These are phyloP conservation scores for Eira barbara DNA, from an alignment of 2,113 vertebrate species.

Conservation along the genomic window DNA sequence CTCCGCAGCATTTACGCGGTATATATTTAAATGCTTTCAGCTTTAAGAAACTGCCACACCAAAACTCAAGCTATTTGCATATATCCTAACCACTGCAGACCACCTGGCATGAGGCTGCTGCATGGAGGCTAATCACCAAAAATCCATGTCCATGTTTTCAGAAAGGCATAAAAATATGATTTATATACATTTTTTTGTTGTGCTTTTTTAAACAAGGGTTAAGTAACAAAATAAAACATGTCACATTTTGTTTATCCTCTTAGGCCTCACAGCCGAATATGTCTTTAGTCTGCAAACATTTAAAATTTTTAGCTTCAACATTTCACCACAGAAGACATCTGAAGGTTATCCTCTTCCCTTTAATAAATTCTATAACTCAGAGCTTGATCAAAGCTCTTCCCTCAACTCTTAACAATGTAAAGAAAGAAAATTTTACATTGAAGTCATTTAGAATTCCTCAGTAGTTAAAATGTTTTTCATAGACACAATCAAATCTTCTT, in stretches of 20 bases:
- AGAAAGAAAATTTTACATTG: slow-evolving; percentile 85
- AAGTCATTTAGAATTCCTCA: slow-evolving; percentile 84
- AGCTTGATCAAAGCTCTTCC: slow-evolving; percentile 85
- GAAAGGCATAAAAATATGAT: slow-evolving; percentile 80
- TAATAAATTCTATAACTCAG: slow-evolving; percentile 85
- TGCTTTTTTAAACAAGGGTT: slow-evolving; percentile 81
- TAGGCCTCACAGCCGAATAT: slow-evolving; percentile 77
- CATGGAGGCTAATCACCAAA: slow-evolving; percentile 69
- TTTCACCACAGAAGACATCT: slow-evolving; percentile 89
- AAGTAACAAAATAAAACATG: slow-evolving; percentile 87
- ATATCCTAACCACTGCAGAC: slow-evolving; percentile 58
- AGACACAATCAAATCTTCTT: slow-evolving; percentile 81
- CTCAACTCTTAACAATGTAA: slow-evolving; percentile 81
- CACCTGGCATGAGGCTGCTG: slow-evolving; percentile 54
- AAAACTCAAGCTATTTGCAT: slow-evolving; percentile 78
- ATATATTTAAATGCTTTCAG: slow-evolving; percentile 73
- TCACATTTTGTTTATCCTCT: slow-evolving; percentile 85
- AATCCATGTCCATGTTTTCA: slow-evolving; percentile 75
- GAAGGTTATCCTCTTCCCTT: slow-evolving; percentile 88
- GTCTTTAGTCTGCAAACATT: slow-evolving; percentile 87
- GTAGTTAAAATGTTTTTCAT: slow-evolving; percentile 83
- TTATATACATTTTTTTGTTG: slow-evolving; percentile 84
- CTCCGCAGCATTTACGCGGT: slow-evolving; percentile 73
- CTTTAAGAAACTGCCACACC: slow-evolving; percentile 74
- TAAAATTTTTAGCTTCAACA: slow-evolving; percentile 86